Evolutionary conservation across 2,797 vertebrate genomes (phyloP).

Genomic region (Alca torda): DNA sequence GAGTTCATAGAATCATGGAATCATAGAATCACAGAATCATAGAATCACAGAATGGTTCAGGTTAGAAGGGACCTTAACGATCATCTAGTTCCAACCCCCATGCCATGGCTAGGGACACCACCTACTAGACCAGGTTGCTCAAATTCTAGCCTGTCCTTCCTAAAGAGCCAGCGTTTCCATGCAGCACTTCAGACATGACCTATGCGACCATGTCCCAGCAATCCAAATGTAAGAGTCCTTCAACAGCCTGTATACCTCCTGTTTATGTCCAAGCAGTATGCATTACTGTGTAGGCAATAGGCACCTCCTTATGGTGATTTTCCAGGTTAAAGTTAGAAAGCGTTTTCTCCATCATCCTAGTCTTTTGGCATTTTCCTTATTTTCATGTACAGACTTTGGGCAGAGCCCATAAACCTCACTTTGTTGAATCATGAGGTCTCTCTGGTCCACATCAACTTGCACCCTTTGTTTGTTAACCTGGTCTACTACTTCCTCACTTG

Average conservation of each 20-base stretch:
- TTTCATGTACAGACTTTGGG: not conserved
- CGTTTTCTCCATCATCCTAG: not conserved
- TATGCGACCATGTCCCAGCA: not conserved
- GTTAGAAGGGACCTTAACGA: no score
- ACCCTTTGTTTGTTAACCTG: not conserved
- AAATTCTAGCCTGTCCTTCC: not conserved
- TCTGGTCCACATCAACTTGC: not conserved
- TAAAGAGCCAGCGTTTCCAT: not conserved
- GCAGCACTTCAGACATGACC: not conserved
- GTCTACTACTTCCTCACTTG: not conserved
- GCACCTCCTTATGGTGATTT: not conserved
- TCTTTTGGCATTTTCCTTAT: not conserved
- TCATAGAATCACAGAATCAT: no score
- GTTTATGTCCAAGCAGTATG: not conserved
- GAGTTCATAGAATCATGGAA: not conserved
- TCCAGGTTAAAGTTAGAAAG: not conserved
- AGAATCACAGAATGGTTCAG: no score
- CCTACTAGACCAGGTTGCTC: no score
- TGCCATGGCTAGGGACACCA: no score
- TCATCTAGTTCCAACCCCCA: no score
- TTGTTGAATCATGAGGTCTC: not conserved
- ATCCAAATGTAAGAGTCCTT: no score
- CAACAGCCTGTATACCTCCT: not conserved
- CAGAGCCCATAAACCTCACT: not conserved
- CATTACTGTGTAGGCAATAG: not conserved